Evolutionary conservation across 2,797 vertebrate genomes (phyloP).

Genomic region (Mormyrus proboscirostris): DNA sequence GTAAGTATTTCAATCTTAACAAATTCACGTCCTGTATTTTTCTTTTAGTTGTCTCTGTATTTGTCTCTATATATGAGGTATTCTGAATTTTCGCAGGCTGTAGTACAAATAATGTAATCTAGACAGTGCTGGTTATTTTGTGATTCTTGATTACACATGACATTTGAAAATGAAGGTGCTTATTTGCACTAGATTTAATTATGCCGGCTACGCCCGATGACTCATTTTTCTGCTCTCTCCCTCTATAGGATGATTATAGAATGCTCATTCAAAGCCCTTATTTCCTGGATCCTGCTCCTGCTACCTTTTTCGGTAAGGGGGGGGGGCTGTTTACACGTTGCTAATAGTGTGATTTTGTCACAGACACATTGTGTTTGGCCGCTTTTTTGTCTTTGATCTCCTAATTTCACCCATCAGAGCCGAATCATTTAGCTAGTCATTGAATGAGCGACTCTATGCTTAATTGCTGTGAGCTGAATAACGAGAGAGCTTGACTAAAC

Average conservation of each 20-base stretch:
- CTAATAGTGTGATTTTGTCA: not conserved
- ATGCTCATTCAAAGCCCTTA: not conserved
- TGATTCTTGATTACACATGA: not conserved
- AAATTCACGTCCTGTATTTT: not conserved
- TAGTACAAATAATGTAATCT: not conserved
- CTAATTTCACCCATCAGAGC: not conserved
- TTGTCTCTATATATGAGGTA: not conserved
- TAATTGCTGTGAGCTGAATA: not conserved
- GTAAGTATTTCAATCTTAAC: not conserved
- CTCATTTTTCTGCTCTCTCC: not conserved
- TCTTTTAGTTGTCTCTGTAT: not conserved
- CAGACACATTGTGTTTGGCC: not conserved
- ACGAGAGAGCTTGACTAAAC: not conserved
- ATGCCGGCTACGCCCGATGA: not conserved
- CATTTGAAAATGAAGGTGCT: not conserved
- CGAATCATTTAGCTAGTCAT: not conserved
- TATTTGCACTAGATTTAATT: not conserved
- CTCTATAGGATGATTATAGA: constrained; percentile 8
- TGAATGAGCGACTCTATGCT: not conserved
- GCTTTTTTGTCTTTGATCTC: not conserved
- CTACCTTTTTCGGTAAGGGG: not conserved
- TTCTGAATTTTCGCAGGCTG: not conserved
- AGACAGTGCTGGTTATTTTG: not conserved
- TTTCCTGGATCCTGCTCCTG: not conserved
- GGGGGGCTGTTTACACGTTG: not conserved